Conservation (phyloP, 2,797 vertebrate species). For the Ibycter americanus region DNA sequence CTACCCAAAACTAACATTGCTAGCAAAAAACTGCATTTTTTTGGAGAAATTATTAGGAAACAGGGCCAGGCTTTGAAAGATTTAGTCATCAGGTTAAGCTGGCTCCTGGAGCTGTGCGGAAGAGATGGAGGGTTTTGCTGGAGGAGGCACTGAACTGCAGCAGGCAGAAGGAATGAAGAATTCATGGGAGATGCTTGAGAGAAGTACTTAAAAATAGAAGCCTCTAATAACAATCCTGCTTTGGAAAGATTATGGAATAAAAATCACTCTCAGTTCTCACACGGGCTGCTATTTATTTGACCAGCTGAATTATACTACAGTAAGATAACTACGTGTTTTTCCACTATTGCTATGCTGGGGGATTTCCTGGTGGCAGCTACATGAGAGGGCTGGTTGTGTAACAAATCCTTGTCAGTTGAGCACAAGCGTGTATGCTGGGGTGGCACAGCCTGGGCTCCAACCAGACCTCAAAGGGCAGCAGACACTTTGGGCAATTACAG, state of each 20-base stretch:
- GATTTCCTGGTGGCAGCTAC: background rate
- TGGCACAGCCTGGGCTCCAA: background rate
- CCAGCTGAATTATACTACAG: background rate
- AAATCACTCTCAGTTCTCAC: background rate
- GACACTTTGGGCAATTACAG: background rate
- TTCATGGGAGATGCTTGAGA: background rate
- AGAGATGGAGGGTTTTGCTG: background rate
- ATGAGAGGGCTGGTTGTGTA: background rate
- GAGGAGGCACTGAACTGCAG: background rate
- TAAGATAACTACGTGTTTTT: background rate
- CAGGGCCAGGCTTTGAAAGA: background rate
- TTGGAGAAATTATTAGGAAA: background rate
- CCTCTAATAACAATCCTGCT: background rate
- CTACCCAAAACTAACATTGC: fast-evolving
- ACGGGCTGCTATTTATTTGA: background rate
- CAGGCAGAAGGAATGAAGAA: background rate
- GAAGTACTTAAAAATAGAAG: background rate
- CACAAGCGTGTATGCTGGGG: background rate
- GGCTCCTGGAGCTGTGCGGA: background rate
- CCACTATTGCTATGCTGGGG: background rate
- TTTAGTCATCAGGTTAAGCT: background rate
- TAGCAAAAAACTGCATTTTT: background rate
- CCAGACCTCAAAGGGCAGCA: background rate
- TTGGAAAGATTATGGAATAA: background rate
- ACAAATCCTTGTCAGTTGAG: background rate